Base-by-base conservation (phyloP, 2,113 vertebrate genomes). In the Isichthys henryi region DNA sequence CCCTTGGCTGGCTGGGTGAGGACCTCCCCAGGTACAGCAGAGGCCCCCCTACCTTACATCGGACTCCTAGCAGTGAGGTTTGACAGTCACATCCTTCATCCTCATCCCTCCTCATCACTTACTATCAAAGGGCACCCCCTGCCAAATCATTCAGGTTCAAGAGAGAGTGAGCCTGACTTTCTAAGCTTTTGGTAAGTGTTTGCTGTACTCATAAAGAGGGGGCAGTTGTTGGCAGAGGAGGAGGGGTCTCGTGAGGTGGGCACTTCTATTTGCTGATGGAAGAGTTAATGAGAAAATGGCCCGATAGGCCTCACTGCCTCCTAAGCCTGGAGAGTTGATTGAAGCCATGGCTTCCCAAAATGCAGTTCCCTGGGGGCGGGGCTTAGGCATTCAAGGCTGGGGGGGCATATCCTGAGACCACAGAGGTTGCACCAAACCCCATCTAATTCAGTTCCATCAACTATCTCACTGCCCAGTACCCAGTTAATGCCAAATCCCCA, bases 221-320 rank as follows among this genome's bases (percentile, higher is more conserved):
- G 52, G 27, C 3, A 3, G 27, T 94, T 94, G 93, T 94, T 93
- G 90, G 91, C 89, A 90, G 91, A 89, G 90, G 92, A 90, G 89
- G 82, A 88, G 87, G 62, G 94, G 94, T 94, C 91, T 90, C 27
- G 31, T 89, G 80, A 89, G 93, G 93, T 94, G 93, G 91, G 31
- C 1, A 90, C 90, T 91, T 84, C 86, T 92, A 92, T 94, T 94
- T 93, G 89, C 92, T 93, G 94, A 94, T 94, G 91, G 93, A 93
- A 90, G 89, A 89, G 86, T 85, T 94, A 93, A 94, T 92, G 91
- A 91, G 91, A 92, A 92, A 89, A 91, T 23, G 90, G 88, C 88
- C 74, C 84, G 91, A 83, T 90, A 92, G 92, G 80, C 89, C 91
- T 89, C 46, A 56, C 56, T 7, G 17, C 84, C 88, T 45, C 39